These are phyloP conservation scores for Panagrolaimus sp. DNA, from an alignment of 1,140 invertebrate species.

Conservation along the genomic window DNA sequence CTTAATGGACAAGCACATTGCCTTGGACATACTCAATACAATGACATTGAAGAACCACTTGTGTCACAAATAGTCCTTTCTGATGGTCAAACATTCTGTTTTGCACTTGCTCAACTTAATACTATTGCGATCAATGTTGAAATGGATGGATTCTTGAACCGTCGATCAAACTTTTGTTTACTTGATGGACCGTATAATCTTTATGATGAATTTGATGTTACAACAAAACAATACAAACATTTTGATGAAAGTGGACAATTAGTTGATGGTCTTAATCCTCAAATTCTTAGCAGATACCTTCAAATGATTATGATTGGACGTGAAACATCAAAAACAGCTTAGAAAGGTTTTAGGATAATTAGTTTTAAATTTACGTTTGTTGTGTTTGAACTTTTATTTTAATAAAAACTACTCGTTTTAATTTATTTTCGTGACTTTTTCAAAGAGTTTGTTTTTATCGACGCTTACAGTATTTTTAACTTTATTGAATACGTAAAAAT, in stretches of 20 bases:
- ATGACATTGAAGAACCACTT: conserved; percentile 44
- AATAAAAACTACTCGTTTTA: too few species aligned
- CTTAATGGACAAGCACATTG: conserved; percentile 57
- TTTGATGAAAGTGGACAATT: conserved; percentile 14
- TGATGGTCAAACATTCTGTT: conserved; percentile 47
- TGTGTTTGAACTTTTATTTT: too few species aligned
- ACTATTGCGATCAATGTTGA: conserved; percentile 57
- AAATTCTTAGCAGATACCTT: conserved; percentile 33
- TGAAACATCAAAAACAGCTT: too few species aligned
- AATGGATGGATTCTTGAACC: conserved; percentile 12
- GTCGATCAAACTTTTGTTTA: not conserved
- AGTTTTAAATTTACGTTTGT: too few species aligned
- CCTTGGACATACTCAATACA: conserved; percentile 54
- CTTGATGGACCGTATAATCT: conserved; percentile 7
- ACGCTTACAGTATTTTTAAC: too few species aligned
- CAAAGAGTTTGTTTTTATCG: too few species aligned
- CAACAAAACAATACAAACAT: conserved; percentile 10
- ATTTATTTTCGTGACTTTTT: too few species aligned
- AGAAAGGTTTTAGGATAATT: too few species aligned
- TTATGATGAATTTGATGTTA: conserved; percentile 16
- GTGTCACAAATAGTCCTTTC: conserved; percentile 52
- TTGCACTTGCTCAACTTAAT: conserved; percentile 55
- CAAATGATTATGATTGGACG: conserved; percentile 13
- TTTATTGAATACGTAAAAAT: too few species aligned
- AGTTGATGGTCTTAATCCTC: conserved; percentile 28